phyloP scores from a whole-genome alignment of 2,797 vertebrate species.

The Manis crassicaudata region DNA sequence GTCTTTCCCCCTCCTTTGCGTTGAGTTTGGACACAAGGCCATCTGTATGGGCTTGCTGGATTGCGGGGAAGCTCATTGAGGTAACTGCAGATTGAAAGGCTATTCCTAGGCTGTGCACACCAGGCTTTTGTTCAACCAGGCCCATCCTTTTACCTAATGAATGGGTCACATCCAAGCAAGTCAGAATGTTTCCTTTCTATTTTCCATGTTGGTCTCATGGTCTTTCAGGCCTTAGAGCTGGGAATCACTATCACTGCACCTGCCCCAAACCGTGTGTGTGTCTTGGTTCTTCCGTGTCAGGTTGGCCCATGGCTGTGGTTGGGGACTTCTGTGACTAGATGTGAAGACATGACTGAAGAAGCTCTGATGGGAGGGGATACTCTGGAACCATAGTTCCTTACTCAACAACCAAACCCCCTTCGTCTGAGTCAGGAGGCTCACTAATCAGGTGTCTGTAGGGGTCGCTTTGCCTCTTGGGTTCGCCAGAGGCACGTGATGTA shows the following conservation, averaged over 20 bases:
- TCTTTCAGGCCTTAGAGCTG: neutral
- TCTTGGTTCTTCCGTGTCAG: neutral
- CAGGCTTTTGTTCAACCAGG: neutral
- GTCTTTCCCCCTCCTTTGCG: neutral
- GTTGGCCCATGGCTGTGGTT: neutral
- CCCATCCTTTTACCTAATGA: neutral
- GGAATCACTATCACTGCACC: neutral
- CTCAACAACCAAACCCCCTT: slow-evolving; percentile 16
- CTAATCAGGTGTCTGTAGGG: neutral
- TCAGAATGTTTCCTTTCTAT: neutral
- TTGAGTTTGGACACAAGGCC: neutral
- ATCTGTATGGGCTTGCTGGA: neutral
- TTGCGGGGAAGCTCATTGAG: neutral
- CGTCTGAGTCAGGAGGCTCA: neutral
- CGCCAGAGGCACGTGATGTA: neutral
- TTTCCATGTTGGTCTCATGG: neutral
- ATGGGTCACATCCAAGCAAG: neutral
- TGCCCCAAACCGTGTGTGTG: no score
- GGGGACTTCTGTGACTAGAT: neutral
- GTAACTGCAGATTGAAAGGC: neutral
- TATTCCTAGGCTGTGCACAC: neutral
- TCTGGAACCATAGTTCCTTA: neutral
- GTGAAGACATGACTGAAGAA: neutral
- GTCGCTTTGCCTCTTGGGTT: neutral
- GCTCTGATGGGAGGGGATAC: neutral